Percentiles rank a stretch among this genome's conserved stretches.
These are phyloP conservation scores for Anthophora plumipes DNA, from an alignment of 2,888 invertebrate genomes.

Conservation along the genomic window DNA sequence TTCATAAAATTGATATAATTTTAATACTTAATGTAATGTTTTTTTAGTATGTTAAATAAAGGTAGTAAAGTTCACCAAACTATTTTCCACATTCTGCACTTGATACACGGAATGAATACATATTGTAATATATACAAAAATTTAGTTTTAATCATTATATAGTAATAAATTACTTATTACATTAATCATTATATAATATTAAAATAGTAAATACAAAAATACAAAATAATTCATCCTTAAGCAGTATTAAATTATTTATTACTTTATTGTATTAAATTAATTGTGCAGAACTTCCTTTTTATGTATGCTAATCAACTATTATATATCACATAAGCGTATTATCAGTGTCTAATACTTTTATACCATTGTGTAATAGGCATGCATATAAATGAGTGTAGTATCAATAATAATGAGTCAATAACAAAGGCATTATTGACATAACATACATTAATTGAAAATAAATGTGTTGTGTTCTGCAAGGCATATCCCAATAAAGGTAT, in stretches of 20 bases:
- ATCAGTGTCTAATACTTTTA: slow-evolving; percentile 40
- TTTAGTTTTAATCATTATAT: not conserved
- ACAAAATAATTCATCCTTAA: no score
- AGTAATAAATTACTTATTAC: not conserved
- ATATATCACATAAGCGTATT: slow-evolving; percentile 6
- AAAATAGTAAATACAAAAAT: no score
- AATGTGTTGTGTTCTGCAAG: slow-evolving; percentile 6
- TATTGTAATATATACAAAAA: not conserved
- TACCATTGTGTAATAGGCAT: slow-evolving; percentile 47
- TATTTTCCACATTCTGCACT: no score
- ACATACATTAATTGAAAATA: slow-evolving; percentile 8
- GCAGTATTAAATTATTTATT: not conserved
- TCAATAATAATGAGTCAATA: slow-evolving; percentile 11
- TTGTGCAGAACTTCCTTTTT: not conserved
- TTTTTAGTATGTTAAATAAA: no score
- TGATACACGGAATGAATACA: no score
- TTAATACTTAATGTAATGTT: no score
- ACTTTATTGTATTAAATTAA: not conserved
- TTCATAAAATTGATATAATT: no score
- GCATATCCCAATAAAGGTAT: slow-evolving; percentile 6
- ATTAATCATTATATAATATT: not conserved
- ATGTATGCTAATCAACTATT: not conserved
- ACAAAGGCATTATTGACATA: slow-evolving; percentile 7
- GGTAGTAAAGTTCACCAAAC: no score
- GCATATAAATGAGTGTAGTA: slow-evolving; percentile 43